Conservation (phyloP, 2,888 invertebrate species). For the Ormyrus labotus region DNA sequence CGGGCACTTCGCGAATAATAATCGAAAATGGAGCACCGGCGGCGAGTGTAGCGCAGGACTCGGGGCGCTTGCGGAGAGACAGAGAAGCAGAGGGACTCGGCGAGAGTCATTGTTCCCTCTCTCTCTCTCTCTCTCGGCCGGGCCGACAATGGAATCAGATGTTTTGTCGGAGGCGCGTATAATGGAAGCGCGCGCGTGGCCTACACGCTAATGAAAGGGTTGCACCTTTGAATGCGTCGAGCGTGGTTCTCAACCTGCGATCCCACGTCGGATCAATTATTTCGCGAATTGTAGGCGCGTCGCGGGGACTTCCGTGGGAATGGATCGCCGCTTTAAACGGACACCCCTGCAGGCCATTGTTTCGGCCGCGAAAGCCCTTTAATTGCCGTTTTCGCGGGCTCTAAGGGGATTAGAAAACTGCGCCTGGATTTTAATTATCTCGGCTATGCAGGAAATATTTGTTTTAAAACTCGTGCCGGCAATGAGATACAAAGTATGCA, state of each 20-base stretch:
- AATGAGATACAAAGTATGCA: too few relatives aligned
- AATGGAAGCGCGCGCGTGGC: conserved; percentile 71
- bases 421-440: too few relatives aligned
- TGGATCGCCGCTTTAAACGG: conserved; percentile 25
- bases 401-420: too few relatives aligned
- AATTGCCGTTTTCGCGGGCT: too few relatives aligned
- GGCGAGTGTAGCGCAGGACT: neutral
- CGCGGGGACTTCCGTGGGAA: conserved; percentile 42
- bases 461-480: too few relatives aligned
- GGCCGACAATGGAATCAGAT: conserved; percentile 72
- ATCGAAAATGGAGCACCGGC: conserved; percentile 69
- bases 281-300: too few relatives aligned
- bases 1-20: conserved; percentile 65
- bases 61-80: neutral
- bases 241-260: neutral
- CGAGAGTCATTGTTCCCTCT: neutral
- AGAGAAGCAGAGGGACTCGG: neutral
- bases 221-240: conserved; percentile 72
- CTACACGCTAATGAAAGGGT: conserved; percentile 74
- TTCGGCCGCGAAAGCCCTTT: too few relatives aligned
- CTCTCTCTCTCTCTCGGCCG: conserved; percentile 33
- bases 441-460: too few relatives aligned
- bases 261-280: too few relatives aligned
- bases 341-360: too few relatives aligned
- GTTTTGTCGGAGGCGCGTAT: conserved; percentile 69